Evolutionary conservation across 2,113 vertebrate genomes (phyloP).

Genomic region (Neolamprologus longior): DNA sequence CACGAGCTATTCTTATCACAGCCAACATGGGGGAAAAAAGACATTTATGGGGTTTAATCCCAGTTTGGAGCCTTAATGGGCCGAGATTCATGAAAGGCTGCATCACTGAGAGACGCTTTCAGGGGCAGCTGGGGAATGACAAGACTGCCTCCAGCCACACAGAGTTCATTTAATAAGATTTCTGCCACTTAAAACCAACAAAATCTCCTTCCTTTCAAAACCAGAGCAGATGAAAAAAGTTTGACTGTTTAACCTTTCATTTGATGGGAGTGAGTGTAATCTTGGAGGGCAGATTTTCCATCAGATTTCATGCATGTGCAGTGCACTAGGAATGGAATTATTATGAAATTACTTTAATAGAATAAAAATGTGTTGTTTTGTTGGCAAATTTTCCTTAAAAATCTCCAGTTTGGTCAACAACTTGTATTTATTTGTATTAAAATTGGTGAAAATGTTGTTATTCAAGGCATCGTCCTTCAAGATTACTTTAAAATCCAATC

Average conservation of each 20-base stretch:
- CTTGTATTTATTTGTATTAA: background rate
- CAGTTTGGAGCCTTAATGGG: slow-evolving; percentile 16
- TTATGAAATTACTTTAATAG: background rate
- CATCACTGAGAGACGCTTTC: slow-evolving; percentile 33
- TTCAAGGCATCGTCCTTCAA: background rate
- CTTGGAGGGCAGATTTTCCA: background rate
- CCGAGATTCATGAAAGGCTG: slow-evolving; percentile 15
- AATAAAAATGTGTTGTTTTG: background rate
- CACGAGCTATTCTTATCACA: slow-evolving; percentile 70
- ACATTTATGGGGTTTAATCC: slow-evolving; percentile 58
- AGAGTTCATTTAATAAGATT: background rate
- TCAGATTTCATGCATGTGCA: background rate
- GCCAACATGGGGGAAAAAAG: slow-evolving; percentile 17
- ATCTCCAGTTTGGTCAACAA: background rate
- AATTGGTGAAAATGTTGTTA: background rate
- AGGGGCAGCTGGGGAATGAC: background rate
- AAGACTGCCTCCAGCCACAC: background rate
- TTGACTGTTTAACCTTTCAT: background rate
- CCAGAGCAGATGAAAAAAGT: background rate
- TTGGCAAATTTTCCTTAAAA: background rate
- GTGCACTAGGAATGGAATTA: background rate
- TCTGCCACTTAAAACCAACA: background rate
- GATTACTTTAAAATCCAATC: background rate
- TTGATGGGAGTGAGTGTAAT: background rate
- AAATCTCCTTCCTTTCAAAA: background rate